phyloP scores from a whole-genome alignment of 2,888 invertebrate species.

The Andrena marginata region DNA sequence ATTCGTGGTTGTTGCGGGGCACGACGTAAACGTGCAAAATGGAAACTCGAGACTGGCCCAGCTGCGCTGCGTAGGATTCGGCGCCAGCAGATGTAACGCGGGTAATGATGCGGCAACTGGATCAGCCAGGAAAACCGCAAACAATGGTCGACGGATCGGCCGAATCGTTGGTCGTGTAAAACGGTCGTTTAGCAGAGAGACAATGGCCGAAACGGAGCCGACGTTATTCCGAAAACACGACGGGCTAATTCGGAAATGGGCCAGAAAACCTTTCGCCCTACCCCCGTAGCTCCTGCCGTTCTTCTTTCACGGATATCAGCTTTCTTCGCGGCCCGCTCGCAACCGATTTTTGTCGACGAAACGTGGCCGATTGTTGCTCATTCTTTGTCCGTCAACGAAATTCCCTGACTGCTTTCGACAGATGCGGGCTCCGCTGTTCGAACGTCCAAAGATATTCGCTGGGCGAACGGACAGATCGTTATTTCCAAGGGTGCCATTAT shows the following conservation, averaged over 20 bases:
- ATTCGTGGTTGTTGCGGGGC: slow-evolving; percentile 24
- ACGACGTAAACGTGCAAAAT: slow-evolving; percentile 32
- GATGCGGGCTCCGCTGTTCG: background rate
- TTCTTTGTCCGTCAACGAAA: background rate
- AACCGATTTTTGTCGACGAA: slow-evolving; percentile 38
- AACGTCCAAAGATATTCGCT: background rate
- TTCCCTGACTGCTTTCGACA: background rate
- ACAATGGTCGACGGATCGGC: slow-evolving; percentile 54
- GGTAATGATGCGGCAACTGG: slow-evolving; percentile 45
- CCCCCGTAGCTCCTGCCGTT: slow-evolving; percentile 8
- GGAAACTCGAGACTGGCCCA: slow-evolving; percentile 58
- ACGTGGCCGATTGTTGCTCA: slow-evolving; percentile 21
- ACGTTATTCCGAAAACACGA: slow-evolving; percentile 11
- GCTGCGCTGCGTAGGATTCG: slow-evolving; percentile 34
- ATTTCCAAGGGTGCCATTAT: background rate
- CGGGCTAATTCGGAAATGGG: slow-evolving; percentile 41
- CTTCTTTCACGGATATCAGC: slow-evolving; percentile 62
- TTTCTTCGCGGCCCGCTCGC: slow-evolving; percentile 43
- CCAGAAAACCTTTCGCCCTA: slow-evolving; percentile 12
- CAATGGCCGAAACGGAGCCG: slow-evolving; percentile 34
- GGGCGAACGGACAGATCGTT: background rate
- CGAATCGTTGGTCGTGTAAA: slow-evolving; percentile 46
- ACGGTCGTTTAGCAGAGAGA: slow-evolving; percentile 59
- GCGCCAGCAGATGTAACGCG: slow-evolving; percentile 53
- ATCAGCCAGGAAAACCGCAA: slow-evolving; percentile 50